A percentile compares a stretch with the other conserved stretches of the same genome.
Evolutionary conservation across 2,113 vertebrate genomes (phyloP).

Genomic region (Platysternon megacephalum): DNA sequence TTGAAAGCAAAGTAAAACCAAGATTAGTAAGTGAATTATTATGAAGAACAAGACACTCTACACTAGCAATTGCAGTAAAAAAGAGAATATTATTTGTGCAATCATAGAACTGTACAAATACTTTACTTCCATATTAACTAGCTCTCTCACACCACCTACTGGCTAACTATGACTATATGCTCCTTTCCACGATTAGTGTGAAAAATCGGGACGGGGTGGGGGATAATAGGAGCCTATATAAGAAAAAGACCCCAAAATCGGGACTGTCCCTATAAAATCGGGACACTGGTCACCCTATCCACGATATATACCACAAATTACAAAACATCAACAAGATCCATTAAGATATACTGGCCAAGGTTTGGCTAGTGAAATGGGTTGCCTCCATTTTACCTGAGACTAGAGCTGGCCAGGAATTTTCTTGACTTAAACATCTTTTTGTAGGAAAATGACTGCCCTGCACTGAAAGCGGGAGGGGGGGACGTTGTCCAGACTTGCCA

Average conservation of each 20-base stretch:
- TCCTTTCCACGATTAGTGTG: background rate
- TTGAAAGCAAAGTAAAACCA: background rate
- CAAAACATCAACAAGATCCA: background rate
- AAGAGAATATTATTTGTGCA: background rate
- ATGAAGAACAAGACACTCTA: background rate
- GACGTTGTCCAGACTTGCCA: too few relatives aligned
- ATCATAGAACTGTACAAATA: rapidly evolving
- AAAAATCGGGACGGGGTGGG: too few relatives aligned
- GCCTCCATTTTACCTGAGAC: background rate
- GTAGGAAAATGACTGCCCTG: background rate
- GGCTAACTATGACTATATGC: background rate
- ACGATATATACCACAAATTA: rapidly evolving
- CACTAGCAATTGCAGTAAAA: background rate
- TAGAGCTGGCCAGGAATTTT: background rate
- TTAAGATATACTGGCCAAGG: background rate
- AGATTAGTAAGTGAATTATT: background rate
- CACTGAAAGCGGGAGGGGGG: too few relatives aligned
- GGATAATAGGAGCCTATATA: too few relatives aligned
- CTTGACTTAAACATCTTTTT: background rate
- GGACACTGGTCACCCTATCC: too few relatives aligned
- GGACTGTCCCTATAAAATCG: too few relatives aligned
- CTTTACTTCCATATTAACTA: background rate
- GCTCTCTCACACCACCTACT: slow-evolving; percentile 60
- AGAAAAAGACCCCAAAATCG: too few relatives aligned
- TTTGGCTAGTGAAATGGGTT: background rate